Evolutionary conservation across 2,888 invertebrate genomes (phyloP).

Genomic region (Eristalis pertinax): DNA sequence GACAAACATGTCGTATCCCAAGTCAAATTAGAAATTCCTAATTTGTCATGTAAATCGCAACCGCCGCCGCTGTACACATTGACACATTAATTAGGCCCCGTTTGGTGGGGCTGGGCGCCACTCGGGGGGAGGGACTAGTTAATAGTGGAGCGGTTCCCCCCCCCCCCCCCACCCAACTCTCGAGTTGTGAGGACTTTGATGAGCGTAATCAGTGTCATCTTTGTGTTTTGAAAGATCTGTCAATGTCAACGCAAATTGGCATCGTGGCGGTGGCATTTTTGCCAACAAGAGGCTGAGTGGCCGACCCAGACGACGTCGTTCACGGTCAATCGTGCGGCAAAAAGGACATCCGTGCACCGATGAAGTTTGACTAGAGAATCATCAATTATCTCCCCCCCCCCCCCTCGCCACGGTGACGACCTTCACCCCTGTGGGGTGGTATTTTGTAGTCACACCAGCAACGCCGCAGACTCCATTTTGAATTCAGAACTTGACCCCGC

Average conservation of each 20-base stretch:
- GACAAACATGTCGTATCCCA: background rate
- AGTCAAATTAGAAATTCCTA: conserved; percentile 62
- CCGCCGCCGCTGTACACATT: conserved; percentile 21
- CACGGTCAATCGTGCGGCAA: background rate
- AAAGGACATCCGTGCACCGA: background rate
- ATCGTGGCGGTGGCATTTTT: background rate
- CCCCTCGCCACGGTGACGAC: background rate
- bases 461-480: background rate
- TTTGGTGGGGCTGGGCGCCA: background rate
- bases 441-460: background rate
- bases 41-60: conserved; percentile 63
- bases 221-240: conserved; percentile 56
- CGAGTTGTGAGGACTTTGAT: background rate
- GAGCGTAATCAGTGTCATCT: conserved; percentile 51
- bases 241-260: conserved; percentile 61
- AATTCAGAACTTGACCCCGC: background rate
- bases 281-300: background rate
- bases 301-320: no score
- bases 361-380: background rate
- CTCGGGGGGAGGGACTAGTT: conserved; percentile 11
- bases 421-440: background rate
- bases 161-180: background rate
- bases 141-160: conserved; percentile 8
- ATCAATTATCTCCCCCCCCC: background rate
- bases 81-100: conserved; percentile 56